Percentiles rank a stretch among this genome's conserved stretches.
phyloP scores from a whole-genome alignment of 2,797 vertebrate genomes.

The Anniella stebbinsi region DNA sequence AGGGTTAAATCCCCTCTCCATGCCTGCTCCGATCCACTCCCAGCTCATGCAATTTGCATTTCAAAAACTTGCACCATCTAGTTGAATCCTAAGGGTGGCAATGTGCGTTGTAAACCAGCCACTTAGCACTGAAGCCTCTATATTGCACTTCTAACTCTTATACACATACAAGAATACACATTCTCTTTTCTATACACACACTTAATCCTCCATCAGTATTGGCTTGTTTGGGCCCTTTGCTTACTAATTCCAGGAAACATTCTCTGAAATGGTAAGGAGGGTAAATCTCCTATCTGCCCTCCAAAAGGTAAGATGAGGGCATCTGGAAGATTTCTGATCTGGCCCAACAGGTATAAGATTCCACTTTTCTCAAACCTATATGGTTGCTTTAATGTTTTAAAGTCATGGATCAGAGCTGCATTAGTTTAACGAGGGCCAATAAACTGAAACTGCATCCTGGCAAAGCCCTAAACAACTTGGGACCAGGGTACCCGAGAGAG shows the following conservation, averaged over 20 bases:
- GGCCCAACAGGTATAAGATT: background rate
- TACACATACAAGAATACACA: background rate
- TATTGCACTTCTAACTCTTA: background rate
- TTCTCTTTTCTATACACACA: background rate
- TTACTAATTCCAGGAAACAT: background rate
- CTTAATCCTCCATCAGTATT: background rate
- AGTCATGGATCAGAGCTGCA: background rate
- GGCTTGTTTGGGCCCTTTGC: background rate
- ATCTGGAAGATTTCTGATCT: background rate
- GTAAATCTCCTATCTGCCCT: background rate
- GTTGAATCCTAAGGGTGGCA: background rate
- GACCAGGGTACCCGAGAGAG: too few species aligned
- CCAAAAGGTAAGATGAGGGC: background rate
- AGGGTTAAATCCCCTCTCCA: background rate
- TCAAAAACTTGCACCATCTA: background rate
- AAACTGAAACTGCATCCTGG: too few species aligned
- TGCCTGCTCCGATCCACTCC: background rate
- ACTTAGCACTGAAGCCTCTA: background rate
- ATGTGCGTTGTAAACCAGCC: background rate
- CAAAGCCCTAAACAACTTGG: too few species aligned
- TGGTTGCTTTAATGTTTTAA: background rate
- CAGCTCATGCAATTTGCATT: background rate
- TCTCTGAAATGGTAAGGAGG: background rate
- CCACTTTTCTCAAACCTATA: background rate
- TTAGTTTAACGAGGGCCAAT: background rate